Evolutionary conservation across 2,113 vertebrate species (phyloP), one percentile per base, ranked within the genome.

Genomic region (Lagopus muta): DNA sequence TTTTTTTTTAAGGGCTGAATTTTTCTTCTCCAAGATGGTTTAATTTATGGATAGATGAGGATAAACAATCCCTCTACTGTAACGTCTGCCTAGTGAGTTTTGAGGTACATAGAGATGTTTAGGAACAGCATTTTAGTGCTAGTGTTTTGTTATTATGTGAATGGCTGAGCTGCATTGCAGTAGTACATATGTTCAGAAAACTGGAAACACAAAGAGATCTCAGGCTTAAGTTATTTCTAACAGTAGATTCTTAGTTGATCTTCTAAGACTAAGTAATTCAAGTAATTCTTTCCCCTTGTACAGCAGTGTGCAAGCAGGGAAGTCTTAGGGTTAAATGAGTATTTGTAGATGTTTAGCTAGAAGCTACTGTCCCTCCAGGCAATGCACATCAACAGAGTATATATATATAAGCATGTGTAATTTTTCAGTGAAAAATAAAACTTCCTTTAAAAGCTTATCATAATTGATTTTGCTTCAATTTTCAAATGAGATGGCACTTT

Each of bases 231-330:
- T 86, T 92, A 86, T 54, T 48, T 91, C 54, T 52, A 61, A 21
- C n/a, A 57, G 36, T 87, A 58, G 36, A 43, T 87, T 89, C 34
- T 69, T 69, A 14, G 4, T 21, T 57, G 38, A 61, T 89, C 71
- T 72, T 91, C 79, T 87, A 83, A 86, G 80, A 88, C 21, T 55
- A 78, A 8, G 7, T 82, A 78, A 90, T 89, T 90, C 61, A 78
- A 8, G 7, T 82, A 78, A 90, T 89, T 90, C 61, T 88, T 74
- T 12, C 34, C 12, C 13, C 52, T 86, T 83, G 34, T 62, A 52
- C 81, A 64, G 70, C 38, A 86, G 42, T 74, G 92, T 83, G 71
- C 1, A 8, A 89, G 21, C 38, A 78, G 30, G 38, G 55, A 77
- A 66, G 40, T 83, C 60, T 71, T 64, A 89, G 45, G 73, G 5